Base-by-base conservation (phyloP, 2,888 invertebrate species). In the Minunthozetes semirufus region DNA sequence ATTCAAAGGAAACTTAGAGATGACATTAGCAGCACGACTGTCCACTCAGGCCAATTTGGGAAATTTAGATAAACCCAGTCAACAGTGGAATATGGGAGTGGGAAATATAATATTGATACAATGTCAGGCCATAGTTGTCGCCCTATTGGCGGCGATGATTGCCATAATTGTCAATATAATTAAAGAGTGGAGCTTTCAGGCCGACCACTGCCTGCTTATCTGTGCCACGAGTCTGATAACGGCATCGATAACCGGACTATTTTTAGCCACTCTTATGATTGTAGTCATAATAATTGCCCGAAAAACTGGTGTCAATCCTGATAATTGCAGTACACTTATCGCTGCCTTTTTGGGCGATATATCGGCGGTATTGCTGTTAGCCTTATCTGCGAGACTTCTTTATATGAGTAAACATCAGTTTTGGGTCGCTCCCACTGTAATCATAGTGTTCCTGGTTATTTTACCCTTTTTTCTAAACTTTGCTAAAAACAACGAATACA, bases 281-380 rank as follows among this genome's bases (percentile, higher is more conserved):
- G 53, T 56, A 0, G 76, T 79, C 15, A 77, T 80, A 11, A 53
- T 78, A 19, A 19, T 75, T 4, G 78, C 80, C 13, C 77, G 76
- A 48, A 77, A 76, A 59, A 79, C 89, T 94, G 82, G 79, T 77
- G 75, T 94, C 78, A 93, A 94, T 84, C 94, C 94, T 61, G 94
- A 95, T 83, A 95, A 95, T 83, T 89, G 95, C 76, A 93, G 94
- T n/a, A 94, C 94, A 74, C 94, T 94, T 8, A 92, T 95, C 78
- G 94, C 94, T 33, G 93, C 94, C 72, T 92, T 92, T 81, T 85
- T 94, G 74, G 94, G 94, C 66, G 94, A 95, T 85, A 85, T 94
- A 77, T 92, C 90, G 73, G 94, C 94, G 9, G 86, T 94, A 80
- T 89, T 90, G 77, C 86, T 93, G 76, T 86, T 94, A 72, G 89